These are phyloP conservation scores for Harlomillsia oculata DNA, from an alignment of 1,140 invertebrate species.

Conservation along the genomic window DNA sequence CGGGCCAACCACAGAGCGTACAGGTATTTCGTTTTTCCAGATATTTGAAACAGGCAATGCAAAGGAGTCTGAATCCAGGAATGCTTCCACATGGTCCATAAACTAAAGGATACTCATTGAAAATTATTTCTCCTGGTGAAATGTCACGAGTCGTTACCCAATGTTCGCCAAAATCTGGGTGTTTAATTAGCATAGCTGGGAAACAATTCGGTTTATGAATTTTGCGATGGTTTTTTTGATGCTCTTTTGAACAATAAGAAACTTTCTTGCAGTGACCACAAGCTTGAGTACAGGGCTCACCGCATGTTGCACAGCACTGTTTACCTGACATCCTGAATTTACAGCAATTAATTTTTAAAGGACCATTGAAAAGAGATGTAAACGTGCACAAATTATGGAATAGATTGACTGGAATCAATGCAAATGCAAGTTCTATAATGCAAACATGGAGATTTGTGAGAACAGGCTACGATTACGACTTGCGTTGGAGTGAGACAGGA, in stretches of 20 bases:
- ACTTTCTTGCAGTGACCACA: conserved; percentile 38
- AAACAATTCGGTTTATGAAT: conserved; percentile 35
- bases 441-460: too few relatives aligned
- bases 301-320: too few relatives aligned
- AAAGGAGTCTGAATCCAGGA: conserved; percentile 44
- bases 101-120: conserved; percentile 58
- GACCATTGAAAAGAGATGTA: too few relatives aligned
- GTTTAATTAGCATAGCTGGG: conserved; percentile 39
- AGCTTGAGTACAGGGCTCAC: too few relatives aligned
- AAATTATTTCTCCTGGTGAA: conserved; percentile 59
- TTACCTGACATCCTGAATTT: too few relatives aligned
- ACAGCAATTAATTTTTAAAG: too few relatives aligned
- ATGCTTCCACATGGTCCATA: conserved; percentile 50
- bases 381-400: too few relatives aligned
- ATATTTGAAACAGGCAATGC: conserved; percentile 47
- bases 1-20: neutral
- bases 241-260: conserved; percentile 39
- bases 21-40: conserved; percentile 4
- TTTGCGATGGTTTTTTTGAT: conserved; percentile 41
- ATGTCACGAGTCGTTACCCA: conserved; percentile 62
- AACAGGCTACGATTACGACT: too few relatives aligned
- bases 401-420: too few relatives aligned
- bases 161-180: conserved; percentile 53
- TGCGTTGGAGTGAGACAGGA: too few relatives aligned
- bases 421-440: too few relatives aligned